A percentile compares a stretch with the other conserved stretches of the same genome.
Conservation (phyloP, 1,140 invertebrate species). For the Drosophila sp. region DNA sequence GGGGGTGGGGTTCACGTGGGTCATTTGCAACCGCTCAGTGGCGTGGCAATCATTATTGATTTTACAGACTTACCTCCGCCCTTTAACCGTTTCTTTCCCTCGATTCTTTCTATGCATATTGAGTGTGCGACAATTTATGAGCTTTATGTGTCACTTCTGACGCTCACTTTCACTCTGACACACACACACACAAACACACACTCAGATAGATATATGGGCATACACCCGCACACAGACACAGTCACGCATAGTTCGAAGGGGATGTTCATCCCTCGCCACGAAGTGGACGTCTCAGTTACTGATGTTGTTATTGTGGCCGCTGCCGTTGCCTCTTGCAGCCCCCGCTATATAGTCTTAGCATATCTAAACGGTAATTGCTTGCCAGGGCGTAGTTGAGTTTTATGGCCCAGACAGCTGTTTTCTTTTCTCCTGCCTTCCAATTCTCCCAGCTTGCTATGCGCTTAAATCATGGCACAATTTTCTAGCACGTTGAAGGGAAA, state of each 20-base stretch:
- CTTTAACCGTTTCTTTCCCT: not conserved
- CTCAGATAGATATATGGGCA: no score
- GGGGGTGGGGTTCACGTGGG: conserved; percentile 21
- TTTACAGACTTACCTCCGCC: conserved; percentile 49
- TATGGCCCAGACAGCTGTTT: conserved; percentile 78
- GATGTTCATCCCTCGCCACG: conserved; percentile 39
- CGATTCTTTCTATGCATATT: conserved; percentile 55
- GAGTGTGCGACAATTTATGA: conserved; percentile 79
- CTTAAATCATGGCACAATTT: conserved; percentile 63
- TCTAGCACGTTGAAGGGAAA: conserved; percentile 34
- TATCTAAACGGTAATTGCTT: conserved; percentile 81
- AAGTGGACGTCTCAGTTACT: conserved; percentile 75
- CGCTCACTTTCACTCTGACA: conserved; percentile 72
- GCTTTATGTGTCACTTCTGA: conserved; percentile 82
- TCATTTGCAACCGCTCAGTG: conserved; percentile 29
- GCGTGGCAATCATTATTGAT: conserved; percentile 75
- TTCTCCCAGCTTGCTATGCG: not conserved
- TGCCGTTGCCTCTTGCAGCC: conserved; percentile 20
- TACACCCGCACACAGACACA: conserved; percentile 33
- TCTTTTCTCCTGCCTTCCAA: not conserved
- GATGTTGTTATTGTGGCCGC: conserved; percentile 30
- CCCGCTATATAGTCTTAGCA: conserved; percentile 36
- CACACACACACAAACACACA: conserved; percentile 29
- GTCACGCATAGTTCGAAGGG: conserved; percentile 64
- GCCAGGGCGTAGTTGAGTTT: conserved; percentile 75